phyloP scores from a whole-genome alignment of 2,888 invertebrate genomes.

The Erannis defoliaria region DNA sequence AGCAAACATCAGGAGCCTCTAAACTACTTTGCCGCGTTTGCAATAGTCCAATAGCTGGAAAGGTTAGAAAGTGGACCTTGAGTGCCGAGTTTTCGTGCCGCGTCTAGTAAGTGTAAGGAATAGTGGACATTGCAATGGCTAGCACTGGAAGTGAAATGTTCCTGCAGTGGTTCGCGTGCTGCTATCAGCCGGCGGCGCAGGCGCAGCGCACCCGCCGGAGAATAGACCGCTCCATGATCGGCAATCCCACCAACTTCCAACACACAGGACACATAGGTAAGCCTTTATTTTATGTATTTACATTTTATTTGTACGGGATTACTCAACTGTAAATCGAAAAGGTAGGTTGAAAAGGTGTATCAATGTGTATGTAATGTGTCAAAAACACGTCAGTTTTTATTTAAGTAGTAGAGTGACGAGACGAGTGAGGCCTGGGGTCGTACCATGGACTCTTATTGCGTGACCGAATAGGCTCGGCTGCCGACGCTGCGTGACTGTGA shows the following conservation, averaged over 20 bases:
- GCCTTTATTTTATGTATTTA: constrained; percentile 25
- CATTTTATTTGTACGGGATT: too few species aligned
- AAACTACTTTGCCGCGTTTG: constrained; percentile 17
- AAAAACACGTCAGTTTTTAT: too few species aligned
- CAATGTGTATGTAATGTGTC: too few species aligned
- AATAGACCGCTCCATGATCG: constrained; percentile 97
- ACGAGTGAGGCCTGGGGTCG: too few species aligned
- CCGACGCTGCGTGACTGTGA: too few species aligned
- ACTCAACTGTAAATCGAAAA: too few species aligned
- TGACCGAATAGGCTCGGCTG: too few species aligned
- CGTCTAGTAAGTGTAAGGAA: constrained; percentile 50
- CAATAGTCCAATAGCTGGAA: constrained; percentile 44
- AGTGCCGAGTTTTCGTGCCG: neutral
- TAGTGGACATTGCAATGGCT: constrained; percentile 84
- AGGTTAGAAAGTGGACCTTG: constrained; percentile 55
- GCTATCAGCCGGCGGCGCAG: constrained; percentile 93
- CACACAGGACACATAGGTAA: constrained; percentile 92
- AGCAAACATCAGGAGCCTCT: constrained; percentile 47
- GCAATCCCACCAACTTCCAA: constrained; percentile 97
- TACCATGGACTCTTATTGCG: too few species aligned
- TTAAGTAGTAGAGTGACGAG: too few species aligned
- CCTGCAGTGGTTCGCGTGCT: constrained; percentile 97
- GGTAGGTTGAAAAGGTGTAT: too few species aligned
- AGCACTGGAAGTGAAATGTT: constrained; percentile 93
- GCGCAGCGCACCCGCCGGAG: constrained; percentile 90